phyloP scores from a whole-genome alignment of 2,888 invertebrate genomes.

The Tipula confusa region DNA sequence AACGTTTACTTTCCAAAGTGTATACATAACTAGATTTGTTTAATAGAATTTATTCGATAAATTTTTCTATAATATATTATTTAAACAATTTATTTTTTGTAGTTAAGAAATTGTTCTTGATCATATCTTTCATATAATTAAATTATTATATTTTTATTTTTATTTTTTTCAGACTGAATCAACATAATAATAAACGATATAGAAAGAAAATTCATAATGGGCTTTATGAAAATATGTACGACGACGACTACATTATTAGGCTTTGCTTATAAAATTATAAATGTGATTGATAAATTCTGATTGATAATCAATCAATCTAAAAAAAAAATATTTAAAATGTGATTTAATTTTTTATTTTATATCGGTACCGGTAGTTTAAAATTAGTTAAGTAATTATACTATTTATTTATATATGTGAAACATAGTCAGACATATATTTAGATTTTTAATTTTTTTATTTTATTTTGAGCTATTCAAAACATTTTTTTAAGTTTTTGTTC shows the following conservation, averaged over 20 bases:
- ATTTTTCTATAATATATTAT: neutral
- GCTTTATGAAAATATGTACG: neutral
- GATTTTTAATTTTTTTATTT: too few species aligned
- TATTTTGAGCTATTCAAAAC: neutral
- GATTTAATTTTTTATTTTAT: neutral
- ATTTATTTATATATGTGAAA: neutral
- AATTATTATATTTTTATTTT: neutral
- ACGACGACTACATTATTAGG: neutral
- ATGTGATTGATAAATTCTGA: neutral
- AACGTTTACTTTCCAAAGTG: neutral
- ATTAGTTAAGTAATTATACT: neutral
- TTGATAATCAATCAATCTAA: slow-evolving; percentile 3
- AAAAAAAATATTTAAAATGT: neutral
- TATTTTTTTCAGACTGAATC: neutral
- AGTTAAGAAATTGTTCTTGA: neutral
- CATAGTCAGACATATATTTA: slow-evolving; percentile 20
- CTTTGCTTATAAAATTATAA: slow-evolving; percentile 25
- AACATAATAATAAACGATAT: too few species aligned
- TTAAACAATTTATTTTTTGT: neutral
- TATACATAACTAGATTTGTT: neutral
- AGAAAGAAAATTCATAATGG: neutral
- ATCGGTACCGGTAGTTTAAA: neutral
- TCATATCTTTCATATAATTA: neutral
- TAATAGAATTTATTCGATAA: neutral
- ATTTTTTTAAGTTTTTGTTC: neutral